Conservation (phyloP, 2,113 vertebrate genomes). For the Corythaixoides concolor region DNA sequence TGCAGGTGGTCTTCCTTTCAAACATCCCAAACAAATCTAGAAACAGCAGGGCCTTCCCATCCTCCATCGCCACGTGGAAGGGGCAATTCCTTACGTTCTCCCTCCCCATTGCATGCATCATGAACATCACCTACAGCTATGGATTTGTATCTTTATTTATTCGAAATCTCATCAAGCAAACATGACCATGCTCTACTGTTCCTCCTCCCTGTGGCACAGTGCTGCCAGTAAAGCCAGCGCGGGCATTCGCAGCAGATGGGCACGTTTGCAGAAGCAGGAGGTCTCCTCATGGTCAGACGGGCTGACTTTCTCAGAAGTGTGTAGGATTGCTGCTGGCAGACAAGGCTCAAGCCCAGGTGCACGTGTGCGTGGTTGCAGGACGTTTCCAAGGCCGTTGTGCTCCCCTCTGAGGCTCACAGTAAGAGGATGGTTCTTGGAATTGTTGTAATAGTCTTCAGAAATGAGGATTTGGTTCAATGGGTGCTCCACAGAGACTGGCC, state of each 20-base stretch:
- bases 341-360: neutral
- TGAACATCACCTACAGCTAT: neutral
- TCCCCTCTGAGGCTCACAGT: neutral
- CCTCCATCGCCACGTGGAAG: neutral
- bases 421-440: neutral
- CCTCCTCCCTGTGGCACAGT: fast-evolving
- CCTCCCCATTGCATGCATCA: neutral
- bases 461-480: constrained; percentile 42
- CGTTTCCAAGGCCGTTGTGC: neutral
- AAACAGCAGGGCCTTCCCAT: neutral
- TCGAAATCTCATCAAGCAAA: fast-evolving
- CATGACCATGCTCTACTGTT: fast-evolving
- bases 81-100: neutral
- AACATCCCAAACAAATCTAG: neutral
- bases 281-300: neutral
- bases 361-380: fast-evolving
- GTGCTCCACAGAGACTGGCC: neutral
- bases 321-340: neutral
- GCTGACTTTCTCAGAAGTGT: fast-evolving
- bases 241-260: neutral
- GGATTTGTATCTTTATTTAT: neutral
- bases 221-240: neutral
- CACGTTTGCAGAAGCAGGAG: neutral
- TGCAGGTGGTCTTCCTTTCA: constrained; percentile 32
- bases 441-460: neutral